Evolutionary conservation across 2,797 vertebrate species (phyloP).

Genomic region (Esox lucius): DNA sequence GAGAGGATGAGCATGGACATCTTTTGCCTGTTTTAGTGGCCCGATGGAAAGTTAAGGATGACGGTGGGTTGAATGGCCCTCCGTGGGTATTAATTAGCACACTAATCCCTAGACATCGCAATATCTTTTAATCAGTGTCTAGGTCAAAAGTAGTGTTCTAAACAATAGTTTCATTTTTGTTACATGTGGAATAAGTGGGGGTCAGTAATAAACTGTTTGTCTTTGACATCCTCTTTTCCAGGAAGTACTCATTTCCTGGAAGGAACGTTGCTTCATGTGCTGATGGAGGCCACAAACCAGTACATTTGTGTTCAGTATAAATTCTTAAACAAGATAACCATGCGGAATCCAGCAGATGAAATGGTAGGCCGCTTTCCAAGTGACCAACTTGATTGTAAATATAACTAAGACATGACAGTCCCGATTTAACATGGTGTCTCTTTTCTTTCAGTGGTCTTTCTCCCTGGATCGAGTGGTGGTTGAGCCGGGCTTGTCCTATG

Average conservation of each 20-base stretch:
- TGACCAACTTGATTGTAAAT: not conserved
- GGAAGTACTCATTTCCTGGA: constrained; percentile 62
- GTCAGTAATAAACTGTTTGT: not conserved
- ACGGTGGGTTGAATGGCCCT: constrained; percentile 55
- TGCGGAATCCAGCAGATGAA: constrained; percentile 42
- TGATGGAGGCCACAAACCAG: constrained; percentile 53
- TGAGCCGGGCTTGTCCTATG: constrained; percentile 61
- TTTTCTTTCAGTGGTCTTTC: constrained; percentile 70
- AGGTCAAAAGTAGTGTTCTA: not conserved
- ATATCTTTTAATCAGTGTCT: too few relatives aligned
- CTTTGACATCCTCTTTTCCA: constrained; percentile 29
- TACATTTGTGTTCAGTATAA: constrained; percentile 68
- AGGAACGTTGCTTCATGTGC: constrained; percentile 66
- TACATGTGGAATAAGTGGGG: not conserved
- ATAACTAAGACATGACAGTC: not conserved
- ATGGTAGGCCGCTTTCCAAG: constrained; percentile 51
- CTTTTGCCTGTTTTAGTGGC: constrained; percentile 63
- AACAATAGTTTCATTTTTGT: not conserved
- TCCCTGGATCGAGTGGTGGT: constrained; percentile 63
- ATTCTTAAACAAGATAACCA: constrained; percentile 44
- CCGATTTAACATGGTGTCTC: not conserved
- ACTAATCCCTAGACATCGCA: not conserved
- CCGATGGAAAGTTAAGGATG: constrained; percentile 67
- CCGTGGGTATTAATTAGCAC: not conserved
- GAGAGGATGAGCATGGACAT: constrained; percentile 45